phyloP scores from a whole-genome alignment of 2,113 vertebrate genomes.

The Indicator indicator region DNA sequence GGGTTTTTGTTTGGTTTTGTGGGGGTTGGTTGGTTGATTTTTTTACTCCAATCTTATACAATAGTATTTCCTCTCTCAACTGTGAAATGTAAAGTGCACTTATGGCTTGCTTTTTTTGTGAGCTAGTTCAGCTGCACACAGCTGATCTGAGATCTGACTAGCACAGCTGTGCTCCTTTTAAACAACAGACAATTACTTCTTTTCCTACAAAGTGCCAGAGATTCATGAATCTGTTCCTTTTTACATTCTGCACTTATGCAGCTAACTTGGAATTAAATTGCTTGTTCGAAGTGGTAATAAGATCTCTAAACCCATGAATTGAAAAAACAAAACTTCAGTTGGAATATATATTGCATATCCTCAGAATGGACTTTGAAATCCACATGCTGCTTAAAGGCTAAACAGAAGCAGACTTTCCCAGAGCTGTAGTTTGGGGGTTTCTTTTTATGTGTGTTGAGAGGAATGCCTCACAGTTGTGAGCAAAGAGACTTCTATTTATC shows the following conservation, averaged over 20 bases:
- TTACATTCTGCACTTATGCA: neutral
- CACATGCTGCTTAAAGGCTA: neutral
- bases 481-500: neutral
- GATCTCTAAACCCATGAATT: neutral
- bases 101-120: neutral
- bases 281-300: neutral
- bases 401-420: neutral
- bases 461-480: neutral
- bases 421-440: neutral
- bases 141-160: neutral
- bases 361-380: neutral
- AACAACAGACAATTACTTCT: neutral
- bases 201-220: neutral
- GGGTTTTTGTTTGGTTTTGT: too few relatives aligned
- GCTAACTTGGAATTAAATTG: neutral
- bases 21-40: too few relatives aligned
- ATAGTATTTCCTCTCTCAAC: neutral
- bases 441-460: neutral
- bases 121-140: conserved; percentile 3
- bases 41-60: neutral
- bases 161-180: conserved; percentile 14
- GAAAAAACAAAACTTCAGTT: neutral
- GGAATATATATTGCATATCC: neutral
- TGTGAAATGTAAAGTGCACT: neutral
- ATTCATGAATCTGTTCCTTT: neutral